phyloP scores from a whole-genome alignment of 2,113 vertebrate genomes.

The Hiodon tergisus region DNA sequence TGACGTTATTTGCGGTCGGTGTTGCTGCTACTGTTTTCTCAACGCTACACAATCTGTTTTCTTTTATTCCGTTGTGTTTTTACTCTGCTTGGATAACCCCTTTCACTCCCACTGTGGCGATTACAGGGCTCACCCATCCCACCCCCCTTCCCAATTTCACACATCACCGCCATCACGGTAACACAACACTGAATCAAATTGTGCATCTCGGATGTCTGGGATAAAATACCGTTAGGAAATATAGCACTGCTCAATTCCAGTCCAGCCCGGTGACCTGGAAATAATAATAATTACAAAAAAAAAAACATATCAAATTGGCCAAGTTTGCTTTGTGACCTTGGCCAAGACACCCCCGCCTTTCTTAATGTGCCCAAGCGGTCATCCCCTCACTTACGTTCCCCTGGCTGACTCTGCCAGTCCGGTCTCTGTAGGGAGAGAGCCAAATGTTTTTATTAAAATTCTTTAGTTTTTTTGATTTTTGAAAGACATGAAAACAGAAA shows the following conservation, averaged over 20 bases:
- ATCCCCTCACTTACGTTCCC: neutral
- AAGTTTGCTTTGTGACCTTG: conserved; percentile 24
- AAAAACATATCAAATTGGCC: conserved; percentile 27
- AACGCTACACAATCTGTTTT: neutral
- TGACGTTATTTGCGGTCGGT: neutral
- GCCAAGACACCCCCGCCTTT: conserved; percentile 35
- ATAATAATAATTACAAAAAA: neutral
- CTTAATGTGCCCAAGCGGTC: neutral
- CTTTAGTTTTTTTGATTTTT: too few species aligned
- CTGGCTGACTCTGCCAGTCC: too few species aligned
- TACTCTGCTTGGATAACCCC: neutral
- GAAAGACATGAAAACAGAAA: too few species aligned
- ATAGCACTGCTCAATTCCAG: neutral
- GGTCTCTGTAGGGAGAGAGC: too few species aligned
- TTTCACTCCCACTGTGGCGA: neutral
- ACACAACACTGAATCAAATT: neutral
- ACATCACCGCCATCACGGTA: neutral
- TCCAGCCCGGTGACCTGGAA: conserved; percentile 34
- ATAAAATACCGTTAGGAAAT: neutral
- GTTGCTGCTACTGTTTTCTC: neutral
- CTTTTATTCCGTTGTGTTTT: neutral
- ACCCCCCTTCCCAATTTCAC: neutral
- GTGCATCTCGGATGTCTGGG: neutral
- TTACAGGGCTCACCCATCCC: neutral
- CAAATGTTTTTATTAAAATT: too few species aligned